These are phyloP conservation scores for Pantherophis guttatus DNA, from an alignment of 2,113 vertebrate species.

Conservation along the genomic window DNA sequence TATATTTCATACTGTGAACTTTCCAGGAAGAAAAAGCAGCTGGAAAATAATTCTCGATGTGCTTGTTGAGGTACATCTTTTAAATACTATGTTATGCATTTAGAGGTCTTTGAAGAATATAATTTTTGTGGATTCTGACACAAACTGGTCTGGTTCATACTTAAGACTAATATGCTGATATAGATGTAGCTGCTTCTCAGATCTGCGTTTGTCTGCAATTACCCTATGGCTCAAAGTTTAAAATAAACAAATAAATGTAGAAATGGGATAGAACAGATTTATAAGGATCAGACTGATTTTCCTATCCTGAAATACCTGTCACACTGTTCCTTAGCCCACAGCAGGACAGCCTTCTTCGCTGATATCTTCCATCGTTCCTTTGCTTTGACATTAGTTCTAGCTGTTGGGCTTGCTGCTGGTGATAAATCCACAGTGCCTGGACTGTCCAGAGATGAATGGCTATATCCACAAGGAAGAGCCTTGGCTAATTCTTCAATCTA, in stretches of 20 bases:
- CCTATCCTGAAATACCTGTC: slow-evolving; percentile 72
- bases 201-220: not conserved
- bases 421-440: slow-evolving; percentile 71
- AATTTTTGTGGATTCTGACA: not conserved
- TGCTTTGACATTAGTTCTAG: slow-evolving; percentile 72
- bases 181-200: too few relatives aligned
- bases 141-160: not conserved
- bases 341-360: slow-evolving; percentile 88
- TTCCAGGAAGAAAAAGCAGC: not conserved
- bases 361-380: slow-evolving; percentile 83
- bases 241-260: not conserved
- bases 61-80: not conserved
- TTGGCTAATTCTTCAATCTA: slow-evolving; percentile 90
- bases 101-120: not conserved
- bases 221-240: not conserved
- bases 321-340: slow-evolving; percentile 92
- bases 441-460: slow-evolving; percentile 75
- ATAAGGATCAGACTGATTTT: not conserved
- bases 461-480: slow-evolving; percentile 79
- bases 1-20: not conserved
- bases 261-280: not conserved
- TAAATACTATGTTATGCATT: not conserved
- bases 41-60: not conserved
- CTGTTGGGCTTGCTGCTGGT: slow-evolving; percentile 71
- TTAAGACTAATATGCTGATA: not conserved